A percentile compares a stretch with the other conserved stretches of the same genome.
These are phyloP conservation scores for Ptilorrhoa leucosticta DNA, from an alignment of 2,113 vertebrate genomes.

Conservation along the genomic window DNA sequence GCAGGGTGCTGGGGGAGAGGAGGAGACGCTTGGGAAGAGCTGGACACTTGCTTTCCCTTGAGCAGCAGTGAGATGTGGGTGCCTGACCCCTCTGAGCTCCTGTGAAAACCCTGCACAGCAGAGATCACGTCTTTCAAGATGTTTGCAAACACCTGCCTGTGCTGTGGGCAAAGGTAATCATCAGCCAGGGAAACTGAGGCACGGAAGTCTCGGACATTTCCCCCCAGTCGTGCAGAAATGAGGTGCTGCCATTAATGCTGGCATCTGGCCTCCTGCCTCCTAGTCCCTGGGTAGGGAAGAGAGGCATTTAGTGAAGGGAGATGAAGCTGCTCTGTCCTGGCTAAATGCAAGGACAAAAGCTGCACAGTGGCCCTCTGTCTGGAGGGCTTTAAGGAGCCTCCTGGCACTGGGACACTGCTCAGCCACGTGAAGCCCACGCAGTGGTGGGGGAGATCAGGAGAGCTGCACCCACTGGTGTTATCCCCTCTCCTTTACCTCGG, in stretches of 20 bases:
- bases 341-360: not conserved
- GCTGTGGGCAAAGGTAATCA: not conserved
- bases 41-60: not conserved
- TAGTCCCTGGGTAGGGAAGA: not conserved
- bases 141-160: not conserved
- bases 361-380: not conserved
- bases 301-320: not conserved
- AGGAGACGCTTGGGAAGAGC: not conserved
- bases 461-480: not conserved
- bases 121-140: not conserved
- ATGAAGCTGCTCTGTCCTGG: not conserved
- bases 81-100: not conserved
- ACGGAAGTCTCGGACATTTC: not conserved
- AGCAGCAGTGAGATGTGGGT: not conserved
- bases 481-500: not conserved
- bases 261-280: not conserved
- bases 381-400: not conserved
- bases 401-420: not conserved
- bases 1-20: not conserved
- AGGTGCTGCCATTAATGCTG: not conserved
- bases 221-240: rapidly evolving
- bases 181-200: not conserved
- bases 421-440: rapidly evolving
- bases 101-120: not conserved
- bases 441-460: not conserved